Conservation (phyloP, 2,888 invertebrate genomes). For the Netelia fuscicornis region DNA sequence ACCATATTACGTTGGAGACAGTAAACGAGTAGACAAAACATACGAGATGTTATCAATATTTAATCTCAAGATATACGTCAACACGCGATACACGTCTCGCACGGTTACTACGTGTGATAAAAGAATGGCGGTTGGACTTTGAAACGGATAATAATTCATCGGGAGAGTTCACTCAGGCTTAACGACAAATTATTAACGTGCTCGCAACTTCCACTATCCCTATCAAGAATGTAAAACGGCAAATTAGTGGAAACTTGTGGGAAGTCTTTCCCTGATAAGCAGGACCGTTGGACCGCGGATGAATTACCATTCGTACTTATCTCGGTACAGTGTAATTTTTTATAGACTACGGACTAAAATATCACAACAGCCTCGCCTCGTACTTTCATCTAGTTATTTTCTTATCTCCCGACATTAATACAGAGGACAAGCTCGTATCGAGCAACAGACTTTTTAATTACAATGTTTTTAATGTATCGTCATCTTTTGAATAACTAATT, state of each 20-base stretch:
- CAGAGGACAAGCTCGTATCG: neutral
- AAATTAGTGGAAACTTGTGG: conserved; percentile 14
- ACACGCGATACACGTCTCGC: neutral
- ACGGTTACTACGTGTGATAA: conserved; percentile 27
- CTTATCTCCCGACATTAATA: conserved; percentile 11
- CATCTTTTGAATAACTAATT: too few relatives aligned
- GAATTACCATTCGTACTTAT: conserved; percentile 68
- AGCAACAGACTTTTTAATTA: too few relatives aligned
- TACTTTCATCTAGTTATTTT: conserved; percentile 12
- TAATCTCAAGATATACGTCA: neutral
- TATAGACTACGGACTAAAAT: conserved; percentile 70
- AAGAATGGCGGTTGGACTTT: conserved; percentile 69
- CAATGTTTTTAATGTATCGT: too few relatives aligned
- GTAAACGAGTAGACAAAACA: conserved; percentile 46
- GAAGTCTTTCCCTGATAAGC: conserved; percentile 56
- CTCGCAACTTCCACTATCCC: conserved; percentile 4
- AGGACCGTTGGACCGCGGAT: conserved; percentile 67
- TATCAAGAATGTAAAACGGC: conserved; percentile 2
- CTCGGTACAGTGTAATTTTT: conserved; percentile 71
- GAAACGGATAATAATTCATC: conserved; percentile 68
- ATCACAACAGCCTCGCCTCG: neutral
- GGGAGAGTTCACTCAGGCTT: conserved; percentile 50
- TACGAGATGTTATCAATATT: neutral
- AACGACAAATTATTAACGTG: conserved; percentile 70
- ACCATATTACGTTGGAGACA: neutral